phyloP scores from a whole-genome alignment of 2,797 vertebrate species.

The Chelon labrosus region DNA sequence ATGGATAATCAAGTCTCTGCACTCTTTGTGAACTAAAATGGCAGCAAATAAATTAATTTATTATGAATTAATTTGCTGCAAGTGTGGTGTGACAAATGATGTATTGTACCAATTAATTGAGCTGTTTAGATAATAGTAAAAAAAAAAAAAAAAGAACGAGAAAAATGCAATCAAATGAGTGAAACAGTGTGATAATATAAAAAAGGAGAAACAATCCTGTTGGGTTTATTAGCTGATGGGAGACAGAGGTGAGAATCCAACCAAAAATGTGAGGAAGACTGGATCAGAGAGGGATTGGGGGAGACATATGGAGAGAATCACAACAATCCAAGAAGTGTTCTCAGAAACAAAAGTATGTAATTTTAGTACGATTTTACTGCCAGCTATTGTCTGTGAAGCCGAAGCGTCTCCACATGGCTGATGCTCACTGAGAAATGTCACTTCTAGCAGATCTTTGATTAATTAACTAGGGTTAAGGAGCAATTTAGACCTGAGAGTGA shows the following conservation, averaged over 20 bases:
- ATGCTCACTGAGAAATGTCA: conserved; percentile 6
- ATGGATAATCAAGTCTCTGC: conserved; percentile 15
- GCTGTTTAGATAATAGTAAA: conserved; percentile 7
- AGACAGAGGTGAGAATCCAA: conserved; percentile 1
- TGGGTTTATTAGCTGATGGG: conserved; percentile 7
- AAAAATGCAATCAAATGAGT: conserved; percentile 12
- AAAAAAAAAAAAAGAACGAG: not conserved
- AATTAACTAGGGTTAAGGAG: not conserved
- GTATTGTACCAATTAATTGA: not conserved
- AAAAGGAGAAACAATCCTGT: conserved; percentile 2
- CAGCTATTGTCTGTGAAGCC: conserved; percentile 4
- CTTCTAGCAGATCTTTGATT: not conserved
- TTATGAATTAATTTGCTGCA: conserved; percentile 19
- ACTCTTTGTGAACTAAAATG: conserved; percentile 8
- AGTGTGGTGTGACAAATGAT: conserved; percentile 1
- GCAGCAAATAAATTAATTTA: conserved; percentile 11
- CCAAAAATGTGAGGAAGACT: not conserved
- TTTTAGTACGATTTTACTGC: conserved; percentile 7
- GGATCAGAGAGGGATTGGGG: not conserved
- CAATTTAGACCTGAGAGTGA: not conserved
- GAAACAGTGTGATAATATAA: not conserved
- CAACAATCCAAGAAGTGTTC: not conserved
- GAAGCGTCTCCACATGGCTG: not conserved
- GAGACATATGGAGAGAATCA: not conserved
- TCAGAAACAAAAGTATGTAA: not conserved